phyloP scores from a whole-genome alignment of 2,113 vertebrate genomes.

The Nothobranchius kuhntae region DNA sequence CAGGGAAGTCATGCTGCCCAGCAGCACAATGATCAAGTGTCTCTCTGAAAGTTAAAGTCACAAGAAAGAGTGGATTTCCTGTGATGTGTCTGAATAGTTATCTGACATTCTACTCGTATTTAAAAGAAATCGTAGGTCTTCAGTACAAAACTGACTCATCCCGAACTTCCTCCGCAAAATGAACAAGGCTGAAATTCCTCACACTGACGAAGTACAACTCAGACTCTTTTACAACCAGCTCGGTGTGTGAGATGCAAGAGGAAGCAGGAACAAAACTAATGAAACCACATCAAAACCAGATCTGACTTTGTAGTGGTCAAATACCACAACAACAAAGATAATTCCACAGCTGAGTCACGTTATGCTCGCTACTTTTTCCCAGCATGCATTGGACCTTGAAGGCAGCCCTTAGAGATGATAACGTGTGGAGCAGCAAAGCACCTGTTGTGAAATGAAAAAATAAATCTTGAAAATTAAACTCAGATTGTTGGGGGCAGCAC shows the following conservation, averaged over 20 bases:
- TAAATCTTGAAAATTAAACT: constrained; percentile 11
- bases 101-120: no score
- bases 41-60: no score
- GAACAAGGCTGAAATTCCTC: constrained; percentile 6
- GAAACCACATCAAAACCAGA: constrained; percentile 41
- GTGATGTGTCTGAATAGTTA: no score
- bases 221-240: constrained; percentile 59
- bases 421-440: constrained; percentile 12
- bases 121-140: no score
- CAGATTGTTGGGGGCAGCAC: not conserved
- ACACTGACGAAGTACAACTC: constrained; percentile 15
- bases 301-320: constrained; percentile 48
- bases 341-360: constrained; percentile 56
- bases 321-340: constrained; percentile 39
- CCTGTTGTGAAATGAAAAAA: constrained; percentile 33
- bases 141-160: not conserved
- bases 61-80: no score
- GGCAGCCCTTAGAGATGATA: constrained; percentile 16
- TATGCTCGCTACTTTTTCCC: constrained; percentile 28
- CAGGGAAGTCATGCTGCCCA: not conserved
- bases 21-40: not conserved
- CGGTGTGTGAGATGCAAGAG: constrained; percentile 11
- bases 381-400: constrained; percentile 40
- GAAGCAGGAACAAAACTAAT: constrained; percentile 12
- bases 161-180: not conserved